phyloP scores from a whole-genome alignment of 2,113 vertebrate genomes.

The Pogona vitticeps region DNA sequence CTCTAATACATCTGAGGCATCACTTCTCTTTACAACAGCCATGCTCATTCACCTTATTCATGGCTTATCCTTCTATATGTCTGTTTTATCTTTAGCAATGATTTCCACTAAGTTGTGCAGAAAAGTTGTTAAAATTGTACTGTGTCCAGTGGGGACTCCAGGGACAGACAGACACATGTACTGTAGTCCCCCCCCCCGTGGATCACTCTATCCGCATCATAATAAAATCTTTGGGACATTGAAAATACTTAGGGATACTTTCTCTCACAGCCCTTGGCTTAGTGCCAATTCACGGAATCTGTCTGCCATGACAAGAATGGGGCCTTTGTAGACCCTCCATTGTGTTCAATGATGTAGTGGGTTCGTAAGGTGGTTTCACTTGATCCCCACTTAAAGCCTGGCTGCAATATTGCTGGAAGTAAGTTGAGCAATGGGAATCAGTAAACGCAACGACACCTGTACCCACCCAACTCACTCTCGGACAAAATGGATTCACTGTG shows the following conservation, averaged over 20 bases:
- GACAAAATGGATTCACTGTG: background rate
- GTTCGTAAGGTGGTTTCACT: background rate
- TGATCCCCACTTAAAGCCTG: background rate
- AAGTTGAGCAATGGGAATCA: background rate
- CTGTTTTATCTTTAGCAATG: background rate
- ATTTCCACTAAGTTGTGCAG: background rate
- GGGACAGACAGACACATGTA: no score
- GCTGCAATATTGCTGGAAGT: background rate
- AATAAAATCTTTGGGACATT: background rate
- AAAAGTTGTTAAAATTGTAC: background rate
- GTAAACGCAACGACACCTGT: no score
- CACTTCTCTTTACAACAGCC: background rate
- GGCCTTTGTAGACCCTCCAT: background rate
- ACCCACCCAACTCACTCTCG: background rate
- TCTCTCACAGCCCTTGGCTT: background rate
- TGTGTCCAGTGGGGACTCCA: no score
- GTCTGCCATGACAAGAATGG: background rate
- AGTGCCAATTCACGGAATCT: background rate
- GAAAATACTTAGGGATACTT: background rate
- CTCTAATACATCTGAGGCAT: background rate
- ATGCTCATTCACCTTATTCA: background rate
- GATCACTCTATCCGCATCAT: background rate
- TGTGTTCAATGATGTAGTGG: background rate
- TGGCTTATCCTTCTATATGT: background rate
- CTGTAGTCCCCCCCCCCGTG: no score